Evolutionary conservation across 2,888 invertebrate species (phyloP).

Genomic region (Marasmarcha lunaedactyla): DNA sequence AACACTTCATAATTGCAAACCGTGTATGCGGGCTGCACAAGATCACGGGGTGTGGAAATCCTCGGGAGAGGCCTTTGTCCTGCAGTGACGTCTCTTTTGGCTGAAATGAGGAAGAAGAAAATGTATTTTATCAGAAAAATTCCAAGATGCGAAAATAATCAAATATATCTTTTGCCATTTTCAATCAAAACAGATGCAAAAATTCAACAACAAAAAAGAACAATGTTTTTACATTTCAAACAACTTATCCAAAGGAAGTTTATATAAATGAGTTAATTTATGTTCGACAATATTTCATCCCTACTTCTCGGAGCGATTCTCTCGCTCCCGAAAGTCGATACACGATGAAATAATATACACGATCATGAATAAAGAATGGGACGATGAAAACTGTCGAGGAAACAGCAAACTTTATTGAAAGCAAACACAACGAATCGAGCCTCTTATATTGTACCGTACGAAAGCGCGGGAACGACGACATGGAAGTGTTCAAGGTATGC

Average conservation of each 20-base stretch:
- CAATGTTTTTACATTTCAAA: no score
- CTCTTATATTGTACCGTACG: constrained; percentile 13
- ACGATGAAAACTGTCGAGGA: constrained; percentile 33
- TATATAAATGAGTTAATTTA: constrained; percentile 1
- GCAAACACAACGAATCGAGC: constrained; percentile 21
- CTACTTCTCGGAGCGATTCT: constrained; percentile 4
- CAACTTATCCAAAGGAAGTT: not conserved
- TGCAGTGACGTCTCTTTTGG: no score
- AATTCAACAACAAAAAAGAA: no score
- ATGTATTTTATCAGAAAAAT: no score
- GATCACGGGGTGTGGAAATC: no score
- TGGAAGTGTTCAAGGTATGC: constrained; percentile 11
- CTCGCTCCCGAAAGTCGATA: constrained; percentile 24
- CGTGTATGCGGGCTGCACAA: no score
- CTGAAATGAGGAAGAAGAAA: no score
- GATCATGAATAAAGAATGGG: constrained; percentile 46
- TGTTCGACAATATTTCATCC: not conserved
- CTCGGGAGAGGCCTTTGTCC: no score
- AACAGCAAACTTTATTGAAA: constrained; percentile 26
- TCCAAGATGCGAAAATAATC: no score
- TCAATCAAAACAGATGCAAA: no score
- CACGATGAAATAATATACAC: constrained; percentile 37
- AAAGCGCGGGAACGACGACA: not conserved
- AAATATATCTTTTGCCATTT: no score
- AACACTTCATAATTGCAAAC: no score